Evolutionary conservation across 2,797 vertebrate genomes (phyloP).

Genomic region (Mus minutoides): DNA sequence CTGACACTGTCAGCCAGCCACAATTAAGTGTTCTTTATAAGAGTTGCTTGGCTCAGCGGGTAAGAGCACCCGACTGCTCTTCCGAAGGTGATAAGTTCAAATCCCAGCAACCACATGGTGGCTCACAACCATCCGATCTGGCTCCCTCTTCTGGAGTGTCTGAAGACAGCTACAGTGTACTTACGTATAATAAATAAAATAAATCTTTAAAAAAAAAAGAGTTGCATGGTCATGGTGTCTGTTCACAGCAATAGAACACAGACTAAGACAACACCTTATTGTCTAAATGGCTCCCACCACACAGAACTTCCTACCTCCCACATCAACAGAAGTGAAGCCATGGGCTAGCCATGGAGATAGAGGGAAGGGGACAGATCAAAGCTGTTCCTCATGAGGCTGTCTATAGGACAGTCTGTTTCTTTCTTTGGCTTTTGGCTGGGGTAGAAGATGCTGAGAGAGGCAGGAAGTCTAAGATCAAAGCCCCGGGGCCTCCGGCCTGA

Average conservation of each 20-base stretch:
- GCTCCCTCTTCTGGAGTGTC: too few species aligned
- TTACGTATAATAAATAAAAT: too few species aligned
- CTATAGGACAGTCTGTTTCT: not conserved
- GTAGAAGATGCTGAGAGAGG: too few species aligned
- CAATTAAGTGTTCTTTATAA: not conserved
- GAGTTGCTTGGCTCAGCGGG: not conserved
- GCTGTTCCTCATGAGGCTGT: not conserved
- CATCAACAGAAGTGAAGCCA: not conserved
- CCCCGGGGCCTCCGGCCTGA: not conserved
- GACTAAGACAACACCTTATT: too few species aligned
- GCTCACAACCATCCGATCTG: too few species aligned
- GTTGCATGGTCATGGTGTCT: not conserved
- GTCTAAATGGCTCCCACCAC: not conserved
- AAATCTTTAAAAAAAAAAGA: too few species aligned
- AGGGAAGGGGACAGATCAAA: fast-evolving
- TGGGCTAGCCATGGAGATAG: fast-evolving
- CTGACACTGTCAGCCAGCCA: not conserved
- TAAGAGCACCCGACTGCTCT: too few species aligned
- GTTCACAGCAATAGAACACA: not conserved
- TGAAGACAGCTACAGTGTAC: too few species aligned
- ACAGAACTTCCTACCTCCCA: not conserved
- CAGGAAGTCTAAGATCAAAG: not conserved
- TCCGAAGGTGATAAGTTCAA: too few species aligned
- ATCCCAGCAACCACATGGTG: too few species aligned
- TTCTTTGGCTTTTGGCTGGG: not conserved